Percentiles rank a stretch among this genome's conserved stretches.
These are phyloP conservation scores for Microctenopoma steveboyesi DNA, from an alignment of 2,797 vertebrate genomes.

Conservation along the genomic window DNA sequence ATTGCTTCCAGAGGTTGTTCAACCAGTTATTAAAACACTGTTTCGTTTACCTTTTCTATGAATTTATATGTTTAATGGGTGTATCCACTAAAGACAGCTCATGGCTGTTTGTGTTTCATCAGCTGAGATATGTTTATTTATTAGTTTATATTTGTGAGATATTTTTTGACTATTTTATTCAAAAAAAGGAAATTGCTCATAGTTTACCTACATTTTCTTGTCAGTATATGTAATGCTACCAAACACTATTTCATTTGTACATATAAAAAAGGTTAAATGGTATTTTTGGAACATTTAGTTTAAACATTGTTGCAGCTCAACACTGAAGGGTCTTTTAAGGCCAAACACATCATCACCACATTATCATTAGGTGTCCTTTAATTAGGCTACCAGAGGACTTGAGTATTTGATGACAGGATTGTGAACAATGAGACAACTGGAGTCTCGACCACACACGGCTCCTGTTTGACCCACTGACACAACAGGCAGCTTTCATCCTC, in stretches of 20 bases:
- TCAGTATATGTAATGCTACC: neutral
- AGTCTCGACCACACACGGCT: slow-evolving; percentile 36
- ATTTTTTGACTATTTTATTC: too few species aligned
- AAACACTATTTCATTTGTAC: neutral
- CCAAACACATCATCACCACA: slow-evolving; percentile 10
- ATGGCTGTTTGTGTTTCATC: too few species aligned
- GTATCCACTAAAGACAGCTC: too few species aligned
- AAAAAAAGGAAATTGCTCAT: too few species aligned
- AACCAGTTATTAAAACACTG: too few species aligned
- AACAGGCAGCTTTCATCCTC: slow-evolving; percentile 43
- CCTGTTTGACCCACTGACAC: slow-evolving; percentile 44
- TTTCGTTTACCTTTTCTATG: too few species aligned
- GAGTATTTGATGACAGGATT: slow-evolving; percentile 42
- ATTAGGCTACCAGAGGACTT: slow-evolving; percentile 25
- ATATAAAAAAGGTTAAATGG: neutral
- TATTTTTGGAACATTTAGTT: neutral
- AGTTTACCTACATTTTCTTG: too few species aligned
- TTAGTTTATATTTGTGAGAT: too few species aligned
- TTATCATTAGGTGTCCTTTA: slow-evolving; percentile 44
- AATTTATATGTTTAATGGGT: too few species aligned
- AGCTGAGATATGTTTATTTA: too few species aligned
- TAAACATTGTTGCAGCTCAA: neutral
- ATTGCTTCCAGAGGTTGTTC: too few species aligned
- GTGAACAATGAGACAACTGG: slow-evolving; percentile 38
- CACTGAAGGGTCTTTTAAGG: neutral